Evolutionary conservation across 37 sponge, comb jelly and placozoan species (phyloP).

Genomic region (Aphrocallistes beatrix): DNA sequence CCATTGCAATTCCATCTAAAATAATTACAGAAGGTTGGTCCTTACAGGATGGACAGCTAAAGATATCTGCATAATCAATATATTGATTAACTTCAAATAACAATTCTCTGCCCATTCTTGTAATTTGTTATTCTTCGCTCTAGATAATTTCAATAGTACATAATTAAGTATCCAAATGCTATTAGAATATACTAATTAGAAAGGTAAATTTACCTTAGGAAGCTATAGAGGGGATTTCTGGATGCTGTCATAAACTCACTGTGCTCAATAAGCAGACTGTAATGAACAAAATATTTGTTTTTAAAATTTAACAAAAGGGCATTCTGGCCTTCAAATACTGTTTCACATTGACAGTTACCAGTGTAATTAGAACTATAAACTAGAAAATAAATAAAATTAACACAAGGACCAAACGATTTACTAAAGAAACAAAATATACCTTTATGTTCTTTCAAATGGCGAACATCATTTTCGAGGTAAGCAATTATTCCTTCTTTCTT

Average conservation of each 20-base stretch:
- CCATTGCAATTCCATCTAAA: too few relatives aligned
- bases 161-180: not conserved
- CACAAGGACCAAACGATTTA: not conserved
- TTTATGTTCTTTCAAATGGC: not conserved
- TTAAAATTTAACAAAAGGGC: not conserved
- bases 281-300: too few relatives aligned
- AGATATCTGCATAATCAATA: not conserved
- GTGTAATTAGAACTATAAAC: not conserved
- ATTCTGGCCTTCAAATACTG: not conserved
- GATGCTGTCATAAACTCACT: not conserved
- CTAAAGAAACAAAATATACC: not conserved
- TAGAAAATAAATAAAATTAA: not conserved
- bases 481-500: not conserved
- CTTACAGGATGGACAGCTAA: not conserved
- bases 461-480: not conserved
- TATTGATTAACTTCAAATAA: not conserved
- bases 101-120: not conserved
- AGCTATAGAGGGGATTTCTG: not conserved
- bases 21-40: too few relatives aligned
- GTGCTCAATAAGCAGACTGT: not conserved
- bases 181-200: not conserved
- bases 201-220: not conserved
- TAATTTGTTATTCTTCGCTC: not conserved
- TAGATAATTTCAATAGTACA: not conserved
- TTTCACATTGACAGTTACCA: not conserved